Percentiles rank a stretch among this genome's conserved stretches.
These are phyloP conservation scores for Cladorhizidae sp. DNA, from an alignment of 37 sponge, comb jelly and placozoan genomes.

Conservation along the genomic window DNA sequence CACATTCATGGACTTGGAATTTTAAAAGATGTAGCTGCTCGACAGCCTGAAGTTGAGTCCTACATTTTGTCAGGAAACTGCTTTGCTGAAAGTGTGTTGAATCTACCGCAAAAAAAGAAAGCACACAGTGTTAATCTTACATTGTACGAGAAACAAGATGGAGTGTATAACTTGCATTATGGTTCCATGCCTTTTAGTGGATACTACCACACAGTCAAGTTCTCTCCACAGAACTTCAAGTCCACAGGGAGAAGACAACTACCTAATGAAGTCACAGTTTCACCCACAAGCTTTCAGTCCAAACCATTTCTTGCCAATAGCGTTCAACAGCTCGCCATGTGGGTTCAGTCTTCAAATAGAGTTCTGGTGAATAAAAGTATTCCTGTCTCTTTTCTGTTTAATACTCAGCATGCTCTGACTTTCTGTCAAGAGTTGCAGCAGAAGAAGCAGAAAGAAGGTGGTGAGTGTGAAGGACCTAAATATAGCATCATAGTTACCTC, in stretches of 20 bases:
- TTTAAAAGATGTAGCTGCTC: neutral
- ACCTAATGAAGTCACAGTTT: neutral
- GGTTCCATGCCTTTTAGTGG: constrained; percentile 7
- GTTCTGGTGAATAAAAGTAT: neutral
- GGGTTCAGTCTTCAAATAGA: neutral
- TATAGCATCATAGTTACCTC: constrained; percentile 58
- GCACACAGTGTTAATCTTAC: constrained; percentile 16
- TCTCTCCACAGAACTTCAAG: neutral
- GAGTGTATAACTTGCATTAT: constrained; percentile 14
- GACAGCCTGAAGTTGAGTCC: neutral
- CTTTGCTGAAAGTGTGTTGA: constrained; percentile 38
- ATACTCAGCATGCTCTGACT: constrained; percentile 14
- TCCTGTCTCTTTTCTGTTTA: constrained; percentile 33
- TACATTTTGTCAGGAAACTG: constrained; percentile 6
- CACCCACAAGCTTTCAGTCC: constrained; percentile 3
- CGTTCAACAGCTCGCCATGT: constrained; percentile 60
- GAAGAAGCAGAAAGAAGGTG: neutral
- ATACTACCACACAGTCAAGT: constrained; percentile 21
- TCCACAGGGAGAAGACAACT: neutral
- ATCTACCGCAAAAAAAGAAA: neutral
- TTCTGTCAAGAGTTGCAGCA: constrained; percentile 28
- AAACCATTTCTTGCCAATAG: constrained; percentile 53
- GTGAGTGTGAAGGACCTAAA: neutral
- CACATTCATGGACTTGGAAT: neutral
- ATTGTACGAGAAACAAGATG: constrained; percentile 33